Conservation (phyloP, 2,113 vertebrate species). For the Columbina picui region DNA sequence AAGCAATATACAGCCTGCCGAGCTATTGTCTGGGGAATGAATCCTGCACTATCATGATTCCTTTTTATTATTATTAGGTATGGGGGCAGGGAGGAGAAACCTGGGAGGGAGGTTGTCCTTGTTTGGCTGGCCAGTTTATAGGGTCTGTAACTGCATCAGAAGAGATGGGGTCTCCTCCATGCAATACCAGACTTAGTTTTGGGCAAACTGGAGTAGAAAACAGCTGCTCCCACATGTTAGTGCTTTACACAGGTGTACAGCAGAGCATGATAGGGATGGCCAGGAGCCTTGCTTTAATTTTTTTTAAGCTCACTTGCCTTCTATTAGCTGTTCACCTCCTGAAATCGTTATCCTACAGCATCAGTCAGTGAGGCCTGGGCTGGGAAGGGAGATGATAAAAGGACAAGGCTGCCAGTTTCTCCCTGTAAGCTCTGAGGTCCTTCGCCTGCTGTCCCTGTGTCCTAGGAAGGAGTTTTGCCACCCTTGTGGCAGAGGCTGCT, state of each 20-base stretch:
- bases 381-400: neutral
- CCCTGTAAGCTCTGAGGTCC: accelerated
- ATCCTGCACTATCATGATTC: neutral
- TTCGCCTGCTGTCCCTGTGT: accelerated
- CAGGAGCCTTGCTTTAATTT: neutral
- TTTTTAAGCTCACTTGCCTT: neutral
- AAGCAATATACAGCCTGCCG: slow-evolving; percentile 55
- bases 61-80: neutral
- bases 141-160: accelerated
- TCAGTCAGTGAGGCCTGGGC: neutral
- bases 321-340: neutral
- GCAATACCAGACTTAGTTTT: neutral
- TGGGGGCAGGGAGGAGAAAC: neutral
- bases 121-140: neutral
- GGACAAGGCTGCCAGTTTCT: accelerated
- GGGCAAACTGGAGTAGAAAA: neutral
- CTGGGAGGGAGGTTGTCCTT: neutral
- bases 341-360: neutral
- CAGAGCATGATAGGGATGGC: neutral
- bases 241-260: neutral
- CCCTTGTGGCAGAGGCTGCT: neutral
- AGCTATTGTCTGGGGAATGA: slow-evolving; percentile 7
- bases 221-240: neutral
- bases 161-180: neutral
- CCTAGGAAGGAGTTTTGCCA: neutral